phyloP scores from a whole-genome alignment of 2,888 invertebrate genomes.

The Mesorhabditis belari region DNA sequence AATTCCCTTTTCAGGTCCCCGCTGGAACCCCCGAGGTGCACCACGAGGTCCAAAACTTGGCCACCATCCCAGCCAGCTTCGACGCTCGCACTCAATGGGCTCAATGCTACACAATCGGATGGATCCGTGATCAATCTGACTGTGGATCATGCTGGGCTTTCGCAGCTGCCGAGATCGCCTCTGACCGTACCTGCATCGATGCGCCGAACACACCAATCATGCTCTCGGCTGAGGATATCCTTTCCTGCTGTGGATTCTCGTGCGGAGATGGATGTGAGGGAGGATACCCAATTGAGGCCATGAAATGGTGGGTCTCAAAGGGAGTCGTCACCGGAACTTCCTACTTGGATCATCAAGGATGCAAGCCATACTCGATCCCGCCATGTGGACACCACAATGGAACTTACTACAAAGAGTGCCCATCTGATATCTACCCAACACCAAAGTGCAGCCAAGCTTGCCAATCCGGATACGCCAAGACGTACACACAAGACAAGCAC shows the following conservation, averaged over 20 bases:
- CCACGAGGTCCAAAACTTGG: conserved; percentile 16
- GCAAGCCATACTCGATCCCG: conserved; percentile 75
- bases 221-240: conserved; percentile 56
- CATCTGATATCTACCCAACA: conserved; percentile 60
- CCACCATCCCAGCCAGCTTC: conserved; percentile 75
- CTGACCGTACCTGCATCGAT: conserved; percentile 57
- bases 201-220: conserved; percentile 50
- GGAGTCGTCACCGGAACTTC: conserved; percentile 81
- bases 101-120: conserved; percentile 74
- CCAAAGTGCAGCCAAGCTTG: conserved; percentile 71
- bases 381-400: conserved; percentile 87
- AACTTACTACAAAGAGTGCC: conserved; percentile 51
- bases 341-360: conserved; percentile 61
- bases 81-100: conserved; percentile 77
- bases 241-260: conserved; percentile 53
- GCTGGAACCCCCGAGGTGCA: conserved; percentile 2
- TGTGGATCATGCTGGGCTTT: conserved; percentile 82
- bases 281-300: conserved; percentile 73
- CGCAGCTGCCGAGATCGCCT: conserved; percentile 57
- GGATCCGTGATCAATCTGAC: conserved; percentile 77
- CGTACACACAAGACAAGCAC: conserved; percentile 70
- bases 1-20: too few species aligned
- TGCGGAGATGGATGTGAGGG: conserved; percentile 58
- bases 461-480: conserved; percentile 62
- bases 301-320: conserved; percentile 74